Conservation (phyloP, 2,888 invertebrate genomes). For the Agonopterix heracliana region DNA sequence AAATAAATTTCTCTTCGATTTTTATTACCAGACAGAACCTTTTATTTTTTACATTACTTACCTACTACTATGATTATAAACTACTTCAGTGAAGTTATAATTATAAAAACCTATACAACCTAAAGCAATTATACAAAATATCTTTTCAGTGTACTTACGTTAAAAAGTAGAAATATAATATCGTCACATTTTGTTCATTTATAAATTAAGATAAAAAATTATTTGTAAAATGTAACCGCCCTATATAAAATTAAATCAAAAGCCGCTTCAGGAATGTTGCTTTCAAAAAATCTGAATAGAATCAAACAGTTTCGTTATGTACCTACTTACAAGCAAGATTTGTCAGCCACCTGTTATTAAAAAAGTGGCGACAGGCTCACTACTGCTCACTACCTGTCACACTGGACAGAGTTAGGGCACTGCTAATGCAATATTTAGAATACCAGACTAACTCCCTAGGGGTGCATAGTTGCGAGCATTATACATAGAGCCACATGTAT, state of each 20-base stretch:
- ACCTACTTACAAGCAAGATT: too few relatives aligned
- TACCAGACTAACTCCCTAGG: too few relatives aligned
- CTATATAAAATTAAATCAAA: slow-evolving; percentile 8
- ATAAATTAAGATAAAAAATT: slow-evolving; percentile 27
- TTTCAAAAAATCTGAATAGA: neutral
- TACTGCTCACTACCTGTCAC: too few relatives aligned
- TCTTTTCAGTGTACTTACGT: slow-evolving; percentile 60
- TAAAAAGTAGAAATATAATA: slow-evolving; percentile 56
- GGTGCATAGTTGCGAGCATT: too few relatives aligned
- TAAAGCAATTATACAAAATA: slow-evolving; percentile 73
- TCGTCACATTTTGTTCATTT: slow-evolving; percentile 62
- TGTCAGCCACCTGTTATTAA: too few relatives aligned
- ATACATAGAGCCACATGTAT: too few relatives aligned
- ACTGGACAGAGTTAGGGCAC: too few relatives aligned
- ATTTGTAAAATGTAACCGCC: slow-evolving; percentile 17
- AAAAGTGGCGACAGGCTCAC: too few relatives aligned
- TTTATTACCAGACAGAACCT: slow-evolving; percentile 53
- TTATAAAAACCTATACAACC: slow-evolving; percentile 63
- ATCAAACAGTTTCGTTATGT: neutral
- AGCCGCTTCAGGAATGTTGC: slow-evolving; percentile 42
- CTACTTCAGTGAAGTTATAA: slow-evolving; percentile 43
- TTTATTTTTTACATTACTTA: slow-evolving; percentile 53
- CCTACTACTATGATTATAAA: slow-evolving; percentile 35
- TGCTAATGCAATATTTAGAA: too few relatives aligned
- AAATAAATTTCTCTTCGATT: slow-evolving; percentile 60